Evolutionary conservation across 2,797 vertebrate genomes (phyloP), one percentile per base, ranked within the genome.

Genomic region (Eutrigla gurnardus): DNA sequence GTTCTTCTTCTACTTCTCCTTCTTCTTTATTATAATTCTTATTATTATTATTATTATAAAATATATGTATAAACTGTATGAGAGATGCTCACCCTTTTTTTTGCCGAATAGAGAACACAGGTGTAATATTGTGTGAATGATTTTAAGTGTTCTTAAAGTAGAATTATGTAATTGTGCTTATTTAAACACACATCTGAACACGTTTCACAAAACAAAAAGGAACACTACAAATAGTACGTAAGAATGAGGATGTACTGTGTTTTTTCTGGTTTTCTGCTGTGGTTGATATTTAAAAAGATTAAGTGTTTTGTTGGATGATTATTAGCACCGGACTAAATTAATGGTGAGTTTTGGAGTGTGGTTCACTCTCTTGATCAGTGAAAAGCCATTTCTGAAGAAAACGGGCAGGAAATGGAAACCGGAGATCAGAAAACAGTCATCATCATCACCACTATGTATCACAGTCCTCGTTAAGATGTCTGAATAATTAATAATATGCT

Each of bases 41-140:
- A 14, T 35, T 14, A 12, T 18, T 4, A 36, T 11, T 37, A 40
- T 60, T 50, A 40, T 40, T 54, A 15, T 40, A 40, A n/a, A 15
- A 52, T 2, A 62, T 75, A 82, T 85, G 84, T 81, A 76, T 76
- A 2, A 39, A 53, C 33, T 42, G 39, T 33, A 47, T 25, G 64
- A 69, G 7, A 53, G 17, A 46, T 65, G 3, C 18, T 72, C 17
- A 45, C 10, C 8, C 40, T 59, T 55, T 36, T 0, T 7, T 70
- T 6, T 2, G 53, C 18, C 18, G 13, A 54, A 11, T 7, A 63
- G 4, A 45, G 0, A 69, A 47, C 37, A 46, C 12, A 12, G 5
- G 40, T 57, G 57, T 46, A 37, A n/a, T 65, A 58, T 36, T 54
- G 36, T 58, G 13, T 61, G 9, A 12, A 25, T 18, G 52, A 61